Conservation (phyloP, 2,113 vertebrate species). For the Heloderma charlesbogerti region DNA sequence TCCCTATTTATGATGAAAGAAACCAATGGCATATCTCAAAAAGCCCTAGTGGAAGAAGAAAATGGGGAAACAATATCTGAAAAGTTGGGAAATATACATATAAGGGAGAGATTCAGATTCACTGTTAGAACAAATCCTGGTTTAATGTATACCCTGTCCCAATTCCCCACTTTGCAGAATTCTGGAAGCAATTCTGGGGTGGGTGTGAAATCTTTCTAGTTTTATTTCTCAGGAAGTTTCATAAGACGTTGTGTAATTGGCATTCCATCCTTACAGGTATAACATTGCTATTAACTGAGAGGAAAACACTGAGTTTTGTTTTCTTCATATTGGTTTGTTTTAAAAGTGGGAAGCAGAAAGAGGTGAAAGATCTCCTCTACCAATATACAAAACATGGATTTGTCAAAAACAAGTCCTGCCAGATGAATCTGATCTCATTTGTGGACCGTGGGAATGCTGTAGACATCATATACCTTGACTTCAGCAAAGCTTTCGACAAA, state of each 20-base stretch:
- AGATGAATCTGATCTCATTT: too few species aligned
- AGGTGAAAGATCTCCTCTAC: slow-evolving; percentile 25
- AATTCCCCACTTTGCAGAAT: neutral
- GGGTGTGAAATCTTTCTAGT: too few species aligned
- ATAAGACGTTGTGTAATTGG: neutral
- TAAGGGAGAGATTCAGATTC: neutral
- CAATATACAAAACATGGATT: slow-evolving; percentile 17
- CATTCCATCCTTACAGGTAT: slow-evolving; percentile 13
- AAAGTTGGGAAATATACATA: too few species aligned
- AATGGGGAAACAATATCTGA: neutral
- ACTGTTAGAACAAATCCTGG: neutral
- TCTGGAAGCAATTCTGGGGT: neutral
- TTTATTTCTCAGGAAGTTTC: neutral
- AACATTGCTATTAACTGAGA: slow-evolving; percentile 12
- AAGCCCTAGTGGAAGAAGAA: neutral
- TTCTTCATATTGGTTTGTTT: slow-evolving; percentile 11
- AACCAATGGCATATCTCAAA: neutral
- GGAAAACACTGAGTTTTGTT: neutral
- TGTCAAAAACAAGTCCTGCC: too few species aligned
- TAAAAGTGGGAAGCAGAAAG: slow-evolving; percentile 25
- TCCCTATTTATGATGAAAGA: neutral
- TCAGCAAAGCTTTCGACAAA: too few species aligned
- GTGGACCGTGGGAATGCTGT: too few species aligned
- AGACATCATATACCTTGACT: too few species aligned
- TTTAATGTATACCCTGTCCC: neutral